Evolutionary conservation across 2,888 invertebrate species (phyloP).

Genomic region (Chironomus tentans): DNA sequence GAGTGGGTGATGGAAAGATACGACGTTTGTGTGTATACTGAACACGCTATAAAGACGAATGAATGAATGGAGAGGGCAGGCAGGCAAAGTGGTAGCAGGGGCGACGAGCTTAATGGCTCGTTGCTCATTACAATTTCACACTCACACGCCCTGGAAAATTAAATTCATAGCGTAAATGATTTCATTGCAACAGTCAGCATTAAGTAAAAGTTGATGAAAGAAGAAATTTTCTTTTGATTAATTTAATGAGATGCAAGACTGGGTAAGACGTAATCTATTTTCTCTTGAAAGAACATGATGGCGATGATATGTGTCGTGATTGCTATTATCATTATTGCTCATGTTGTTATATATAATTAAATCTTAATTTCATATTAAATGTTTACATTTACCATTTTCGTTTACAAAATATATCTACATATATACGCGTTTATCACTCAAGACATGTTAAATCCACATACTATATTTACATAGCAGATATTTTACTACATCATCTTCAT

Average conservation of each 20-base stretch:
- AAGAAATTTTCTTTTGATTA: too few species aligned
- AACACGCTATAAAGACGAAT: neutral
- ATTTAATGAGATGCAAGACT: too few species aligned
- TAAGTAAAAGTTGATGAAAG: neutral
- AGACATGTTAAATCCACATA: neutral
- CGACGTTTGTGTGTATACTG: neutral
- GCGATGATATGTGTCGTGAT: too few species aligned
- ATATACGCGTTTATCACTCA: neutral
- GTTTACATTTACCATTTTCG: neutral
- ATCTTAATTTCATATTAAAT: slow-evolving; percentile 13
- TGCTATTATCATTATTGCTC: too few species aligned
- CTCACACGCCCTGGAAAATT: slow-evolving; percentile 5
- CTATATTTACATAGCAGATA: neutral
- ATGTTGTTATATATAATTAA: neutral
- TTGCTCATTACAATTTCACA: slow-evolving; percentile 10
- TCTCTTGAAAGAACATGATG: too few species aligned
- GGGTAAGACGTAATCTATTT: too few species aligned
- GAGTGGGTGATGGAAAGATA: neutral
- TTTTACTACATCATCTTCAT: neutral
- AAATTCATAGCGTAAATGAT: slow-evolving; percentile 8
- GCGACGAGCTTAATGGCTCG: slow-evolving; percentile 8
- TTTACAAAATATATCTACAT: neutral
- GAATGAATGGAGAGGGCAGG: neutral
- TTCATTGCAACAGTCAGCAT: neutral
- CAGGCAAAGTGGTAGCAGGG: neutral